Evolutionary conservation across 2,113 vertebrate species (phyloP).

Genomic region (Vulpes lagopus): DNA sequence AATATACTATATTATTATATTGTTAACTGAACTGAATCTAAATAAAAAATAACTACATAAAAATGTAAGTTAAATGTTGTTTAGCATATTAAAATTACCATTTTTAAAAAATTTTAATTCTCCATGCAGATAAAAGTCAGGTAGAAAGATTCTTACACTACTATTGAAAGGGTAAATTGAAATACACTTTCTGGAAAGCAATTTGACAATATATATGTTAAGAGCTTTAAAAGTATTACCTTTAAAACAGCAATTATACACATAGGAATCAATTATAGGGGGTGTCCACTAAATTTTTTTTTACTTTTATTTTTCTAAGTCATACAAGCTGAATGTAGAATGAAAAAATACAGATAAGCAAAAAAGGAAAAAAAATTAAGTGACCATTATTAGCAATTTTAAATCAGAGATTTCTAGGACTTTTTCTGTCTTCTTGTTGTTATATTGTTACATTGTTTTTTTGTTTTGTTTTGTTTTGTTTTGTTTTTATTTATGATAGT

Average conservation of each 20-base stretch:
- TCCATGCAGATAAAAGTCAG: not conserved
- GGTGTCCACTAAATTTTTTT: not conserved
- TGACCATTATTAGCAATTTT: not conserved
- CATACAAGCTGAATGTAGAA: not conserved
- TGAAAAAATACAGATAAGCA: conserved; percentile 1
- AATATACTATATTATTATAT: too few relatives aligned
- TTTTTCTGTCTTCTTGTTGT: not conserved
- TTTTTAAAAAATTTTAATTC: not conserved
- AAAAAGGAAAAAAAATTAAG: not conserved
- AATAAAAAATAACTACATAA: too few relatives aligned
- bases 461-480: too few relatives aligned
- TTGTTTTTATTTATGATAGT: too few relatives aligned
- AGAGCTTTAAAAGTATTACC: not conserved
- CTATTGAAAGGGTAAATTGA: not conserved
- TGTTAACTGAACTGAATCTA: too few relatives aligned
- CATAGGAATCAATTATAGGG: not conserved
- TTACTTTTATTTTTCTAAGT: not conserved
- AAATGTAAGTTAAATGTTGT: not conserved
- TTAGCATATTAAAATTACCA: not conserved
- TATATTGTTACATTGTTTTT: not conserved
- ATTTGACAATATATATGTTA: not conserved
- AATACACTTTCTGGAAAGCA: conserved; percentile 17
- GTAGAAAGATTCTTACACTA: not conserved
- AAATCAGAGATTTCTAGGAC: not conserved
- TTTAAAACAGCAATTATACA: conserved; percentile 1